Evolutionary conservation across 2,888 invertebrate genomes (phyloP).

Genomic region (Pollenia angustigena): DNA sequence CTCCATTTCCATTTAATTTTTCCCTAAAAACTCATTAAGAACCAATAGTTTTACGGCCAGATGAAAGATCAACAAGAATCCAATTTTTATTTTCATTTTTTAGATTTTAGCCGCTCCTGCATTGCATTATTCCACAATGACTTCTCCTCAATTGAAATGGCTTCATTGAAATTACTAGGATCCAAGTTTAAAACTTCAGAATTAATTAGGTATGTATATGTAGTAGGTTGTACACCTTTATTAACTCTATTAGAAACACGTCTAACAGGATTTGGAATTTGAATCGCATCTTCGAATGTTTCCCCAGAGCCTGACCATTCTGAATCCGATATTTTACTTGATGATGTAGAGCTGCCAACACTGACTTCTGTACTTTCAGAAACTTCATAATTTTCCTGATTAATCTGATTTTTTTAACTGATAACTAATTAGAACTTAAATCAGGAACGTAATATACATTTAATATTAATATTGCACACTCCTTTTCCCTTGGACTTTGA

Average conservation of each 20-base stretch:
- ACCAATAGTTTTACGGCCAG: too few relatives aligned
- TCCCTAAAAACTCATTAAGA: too few relatives aligned
- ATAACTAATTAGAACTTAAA: neutral
- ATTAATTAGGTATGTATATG: neutral
- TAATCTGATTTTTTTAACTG: neutral
- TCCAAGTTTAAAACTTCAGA: slow-evolving; percentile 15
- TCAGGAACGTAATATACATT: neutral
- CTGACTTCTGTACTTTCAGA: neutral
- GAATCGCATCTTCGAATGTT: slow-evolving; percentile 9
- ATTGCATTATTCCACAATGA: slow-evolving; percentile 15
- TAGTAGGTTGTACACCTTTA: neutral
- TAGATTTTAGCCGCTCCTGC: slow-evolving; percentile 12
- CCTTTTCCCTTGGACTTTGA: too few relatives aligned
- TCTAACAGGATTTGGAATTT: slow-evolving; percentile 7
- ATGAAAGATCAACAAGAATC: slow-evolving; percentile 26
- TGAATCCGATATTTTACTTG: neutral
- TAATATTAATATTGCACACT: too few relatives aligned
- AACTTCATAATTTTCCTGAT: neutral
- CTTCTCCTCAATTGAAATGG: slow-evolving; percentile 56
- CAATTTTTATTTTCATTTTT: slow-evolving; percentile 24
- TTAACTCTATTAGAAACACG: slow-evolving; percentile 10
- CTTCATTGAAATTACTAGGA: slow-evolving; percentile 51
- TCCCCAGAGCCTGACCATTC: neutral
- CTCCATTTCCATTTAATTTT: too few relatives aligned
- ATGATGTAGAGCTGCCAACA: neutral